Conservation (phyloP, 2,113 vertebrate species). For the Pimephales promelas region DNA sequence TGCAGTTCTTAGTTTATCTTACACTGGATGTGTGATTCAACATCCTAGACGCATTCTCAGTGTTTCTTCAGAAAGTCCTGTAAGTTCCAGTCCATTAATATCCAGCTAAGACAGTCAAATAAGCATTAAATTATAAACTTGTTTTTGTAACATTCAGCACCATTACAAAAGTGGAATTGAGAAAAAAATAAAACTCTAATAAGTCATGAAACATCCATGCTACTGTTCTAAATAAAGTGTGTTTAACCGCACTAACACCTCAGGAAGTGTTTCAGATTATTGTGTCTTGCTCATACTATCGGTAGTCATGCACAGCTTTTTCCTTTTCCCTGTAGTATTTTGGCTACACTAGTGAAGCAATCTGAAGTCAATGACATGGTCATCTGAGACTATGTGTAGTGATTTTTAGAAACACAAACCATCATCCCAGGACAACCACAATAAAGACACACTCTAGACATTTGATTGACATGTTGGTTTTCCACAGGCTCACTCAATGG, state of each 20-base stretch:
- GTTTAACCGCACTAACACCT: neutral
- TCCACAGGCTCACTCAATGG: slow-evolving; percentile 86
- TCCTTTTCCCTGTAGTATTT: neutral
- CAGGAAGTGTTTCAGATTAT: slow-evolving; percentile 21
- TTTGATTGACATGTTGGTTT: neutral
- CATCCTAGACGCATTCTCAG: neutral
- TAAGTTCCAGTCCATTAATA: no score
- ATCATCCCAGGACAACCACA: neutral
- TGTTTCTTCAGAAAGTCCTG: neutral
- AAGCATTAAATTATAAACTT: neutral
- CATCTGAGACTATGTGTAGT: neutral
- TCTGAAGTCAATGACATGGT: neutral
- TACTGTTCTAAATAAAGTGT: neutral
- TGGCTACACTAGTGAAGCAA: neutral
- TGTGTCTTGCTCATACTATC: slow-evolving; percentile 5
- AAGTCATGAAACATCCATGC: neutral
- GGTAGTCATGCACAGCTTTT: slow-evolving; percentile 4
- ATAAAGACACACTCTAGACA: neutral
- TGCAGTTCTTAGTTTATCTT: neutral
- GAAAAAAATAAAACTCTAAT: neutral
- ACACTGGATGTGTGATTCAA: neutral
- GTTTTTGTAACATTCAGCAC: neutral
- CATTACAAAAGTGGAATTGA: neutral
- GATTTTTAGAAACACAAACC: neutral
- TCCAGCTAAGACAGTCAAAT: neutral